These are phyloP conservation scores for Drosophila tropicalis DNA, from an alignment of 1,140 invertebrate species.

Conservation along the genomic window DNA sequence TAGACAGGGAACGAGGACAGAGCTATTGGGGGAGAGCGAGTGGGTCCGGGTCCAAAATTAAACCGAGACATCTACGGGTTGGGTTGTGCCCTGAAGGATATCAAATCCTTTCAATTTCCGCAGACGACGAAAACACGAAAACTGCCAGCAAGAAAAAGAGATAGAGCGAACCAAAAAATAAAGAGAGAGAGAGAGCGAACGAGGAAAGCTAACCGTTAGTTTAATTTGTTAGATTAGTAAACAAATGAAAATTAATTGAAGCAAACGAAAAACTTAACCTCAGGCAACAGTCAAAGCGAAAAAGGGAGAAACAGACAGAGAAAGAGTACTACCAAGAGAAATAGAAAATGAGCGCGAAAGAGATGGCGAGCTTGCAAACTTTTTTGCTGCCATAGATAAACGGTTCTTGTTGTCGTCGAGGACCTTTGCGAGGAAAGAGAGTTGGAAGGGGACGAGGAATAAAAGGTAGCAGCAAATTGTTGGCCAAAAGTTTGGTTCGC, in stretches of 20 bases:
- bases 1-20: neutral
- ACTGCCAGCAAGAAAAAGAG: constrained; percentile 31
- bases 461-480: constrained; percentile 69
- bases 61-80: constrained; percentile 7
- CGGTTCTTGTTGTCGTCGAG: constrained; percentile 52
- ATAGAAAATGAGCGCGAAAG: neutral
- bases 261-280: constrained; percentile 81
- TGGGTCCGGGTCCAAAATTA: constrained; percentile 3
- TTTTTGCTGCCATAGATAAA: constrained; percentile 73
- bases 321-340: constrained; percentile 12
- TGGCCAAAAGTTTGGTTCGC: constrained; percentile 20
- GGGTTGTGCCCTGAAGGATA: constrained; percentile 20
- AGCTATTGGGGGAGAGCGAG: neutral
- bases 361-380: constrained; percentile 47
- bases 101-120: constrained; percentile 62
- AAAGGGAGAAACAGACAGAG: neutral
- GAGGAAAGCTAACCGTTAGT: constrained; percentile 67
- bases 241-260: constrained; percentile 82
- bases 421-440: constrained; percentile 13
- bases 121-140: constrained; percentile 32
- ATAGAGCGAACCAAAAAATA: constrained; percentile 10
- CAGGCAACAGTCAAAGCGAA: constrained; percentile 30
- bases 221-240: constrained; percentile 82
- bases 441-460: neutral
- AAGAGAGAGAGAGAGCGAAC: neutral